Evolutionary conservation across 2,797 vertebrate species (phyloP).

Genomic region (Phylloscopus collybita): DNA sequence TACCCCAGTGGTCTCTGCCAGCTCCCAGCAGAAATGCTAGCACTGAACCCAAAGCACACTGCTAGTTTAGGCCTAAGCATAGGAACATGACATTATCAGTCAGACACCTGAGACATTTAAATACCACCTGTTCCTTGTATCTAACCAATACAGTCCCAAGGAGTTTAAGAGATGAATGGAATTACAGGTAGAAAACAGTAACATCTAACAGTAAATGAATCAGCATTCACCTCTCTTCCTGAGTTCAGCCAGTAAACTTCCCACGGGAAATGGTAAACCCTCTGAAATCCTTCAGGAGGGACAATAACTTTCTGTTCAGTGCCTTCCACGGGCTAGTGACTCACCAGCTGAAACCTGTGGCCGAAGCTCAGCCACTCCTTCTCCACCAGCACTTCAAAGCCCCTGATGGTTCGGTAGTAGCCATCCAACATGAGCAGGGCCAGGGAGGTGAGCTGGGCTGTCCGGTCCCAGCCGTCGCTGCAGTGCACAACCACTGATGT

Average conservation of each 20-base stretch:
- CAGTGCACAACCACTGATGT: constrained; percentile 96
- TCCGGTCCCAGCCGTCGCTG: constrained; percentile 97
- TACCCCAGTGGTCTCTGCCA: background rate
- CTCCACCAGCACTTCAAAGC: constrained; percentile 93
- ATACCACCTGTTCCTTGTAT: background rate
- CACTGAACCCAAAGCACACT: background rate
- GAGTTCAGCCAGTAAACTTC: background rate
- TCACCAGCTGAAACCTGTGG: constrained; percentile 95
- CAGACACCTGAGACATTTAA: background rate
- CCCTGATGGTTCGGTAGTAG: constrained; percentile 89
- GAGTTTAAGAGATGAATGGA: background rate
- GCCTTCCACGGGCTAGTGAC: background rate
- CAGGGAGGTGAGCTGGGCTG: constrained; percentile 91
- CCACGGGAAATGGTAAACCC: background rate
- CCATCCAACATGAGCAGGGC: constrained; percentile 95
- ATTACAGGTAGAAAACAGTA: background rate
- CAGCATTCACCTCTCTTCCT: background rate
- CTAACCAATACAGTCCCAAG: background rate
- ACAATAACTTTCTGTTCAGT: background rate
- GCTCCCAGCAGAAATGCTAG: background rate
- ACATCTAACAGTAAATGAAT: too few species aligned
- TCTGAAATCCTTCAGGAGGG: background rate
- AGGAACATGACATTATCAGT: background rate
- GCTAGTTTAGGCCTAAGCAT: background rate
- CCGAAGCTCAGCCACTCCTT: constrained; percentile 98